Conservation (phyloP, 2,113 vertebrate species). For the Diphyllodes magnificus region DNA sequence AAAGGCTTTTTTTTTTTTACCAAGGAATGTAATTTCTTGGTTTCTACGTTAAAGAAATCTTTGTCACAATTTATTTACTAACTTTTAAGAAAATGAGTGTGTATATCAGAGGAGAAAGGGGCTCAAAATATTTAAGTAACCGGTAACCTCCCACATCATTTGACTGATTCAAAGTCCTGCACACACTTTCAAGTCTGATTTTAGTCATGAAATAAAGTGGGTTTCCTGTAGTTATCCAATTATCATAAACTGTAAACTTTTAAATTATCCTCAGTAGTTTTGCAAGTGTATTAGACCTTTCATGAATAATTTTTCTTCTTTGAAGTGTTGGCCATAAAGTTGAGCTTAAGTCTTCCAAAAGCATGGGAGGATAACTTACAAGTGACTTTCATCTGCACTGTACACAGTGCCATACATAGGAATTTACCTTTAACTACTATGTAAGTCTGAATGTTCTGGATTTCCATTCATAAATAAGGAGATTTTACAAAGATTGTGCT, state of each 20-base stretch:
- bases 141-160: not conserved
- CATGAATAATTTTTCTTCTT: conserved; percentile 54
- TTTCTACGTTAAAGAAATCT: not conserved
- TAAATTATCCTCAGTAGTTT: conserved; percentile 60
- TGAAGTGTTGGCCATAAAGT: conserved; percentile 50
- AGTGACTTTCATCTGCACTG: conserved; percentile 54
- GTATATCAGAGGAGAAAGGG: not conserved
- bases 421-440: conserved; percentile 48
- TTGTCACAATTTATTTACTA: not conserved
- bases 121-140: not conserved
- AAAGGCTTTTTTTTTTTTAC: not conserved
- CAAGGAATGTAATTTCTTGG: not conserved
- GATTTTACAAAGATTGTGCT: not conserved
- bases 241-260: conserved; percentile 64
- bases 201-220: conserved; percentile 39
- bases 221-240: conserved; percentile 62
- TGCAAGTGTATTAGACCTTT: conserved; percentile 57
- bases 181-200: not conserved
- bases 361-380: conserved; percentile 18
- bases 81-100: not conserved
- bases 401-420: not conserved
- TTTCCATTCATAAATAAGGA: conserved; percentile 40
- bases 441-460: conserved; percentile 29
- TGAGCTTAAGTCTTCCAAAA: conserved; percentile 54
- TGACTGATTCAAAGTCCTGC: not conserved